These are phyloP conservation scores for Tokudaia tokunoshimensis DNA, from an alignment of 2,797 vertebrate species.

Conservation along the genomic window DNA sequence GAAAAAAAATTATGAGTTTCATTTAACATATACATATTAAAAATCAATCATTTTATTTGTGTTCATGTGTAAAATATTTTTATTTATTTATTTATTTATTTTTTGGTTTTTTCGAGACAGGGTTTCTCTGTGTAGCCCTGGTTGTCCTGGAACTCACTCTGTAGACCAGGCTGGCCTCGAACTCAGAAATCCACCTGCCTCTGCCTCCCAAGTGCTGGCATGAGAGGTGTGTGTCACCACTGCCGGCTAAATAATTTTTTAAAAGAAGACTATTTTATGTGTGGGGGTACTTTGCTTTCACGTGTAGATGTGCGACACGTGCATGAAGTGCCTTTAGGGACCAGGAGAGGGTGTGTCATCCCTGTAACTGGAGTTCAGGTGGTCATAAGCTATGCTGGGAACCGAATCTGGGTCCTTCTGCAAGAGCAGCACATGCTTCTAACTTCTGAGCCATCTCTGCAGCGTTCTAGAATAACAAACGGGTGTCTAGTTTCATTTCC, in stretches of 20 bases:
- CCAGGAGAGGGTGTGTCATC: not conserved
- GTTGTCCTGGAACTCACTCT: too few species aligned
- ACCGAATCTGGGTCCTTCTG: not conserved
- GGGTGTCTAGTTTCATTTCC: not conserved
- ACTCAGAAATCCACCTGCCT: too few species aligned
- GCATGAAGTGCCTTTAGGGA: not conserved
- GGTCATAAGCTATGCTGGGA: not conserved
- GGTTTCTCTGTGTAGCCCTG: too few species aligned
- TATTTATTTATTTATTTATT: not conserved
- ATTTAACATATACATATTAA: constrained; percentile 4
- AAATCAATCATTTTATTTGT: constrained; percentile 18
- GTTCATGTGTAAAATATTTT: not conserved
- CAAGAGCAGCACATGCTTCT: not conserved
- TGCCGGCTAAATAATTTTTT: not conserved
- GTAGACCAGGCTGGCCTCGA: too few species aligned
- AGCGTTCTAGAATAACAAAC: not conserved
- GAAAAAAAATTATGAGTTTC: constrained; percentile 40
- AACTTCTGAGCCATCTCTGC: not conserved
- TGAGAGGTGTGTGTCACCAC: too few species aligned
- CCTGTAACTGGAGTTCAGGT: not conserved
- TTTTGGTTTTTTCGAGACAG: too few species aligned
- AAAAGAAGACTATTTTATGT: not conserved
- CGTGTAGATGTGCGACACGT: not conserved
- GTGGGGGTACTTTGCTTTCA: not conserved
- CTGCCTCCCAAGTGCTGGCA: too few species aligned